Evolutionary conservation across 1,140 invertebrate species (phyloP).

Genomic region (Diachasmimorpha longicaudata): DNA sequence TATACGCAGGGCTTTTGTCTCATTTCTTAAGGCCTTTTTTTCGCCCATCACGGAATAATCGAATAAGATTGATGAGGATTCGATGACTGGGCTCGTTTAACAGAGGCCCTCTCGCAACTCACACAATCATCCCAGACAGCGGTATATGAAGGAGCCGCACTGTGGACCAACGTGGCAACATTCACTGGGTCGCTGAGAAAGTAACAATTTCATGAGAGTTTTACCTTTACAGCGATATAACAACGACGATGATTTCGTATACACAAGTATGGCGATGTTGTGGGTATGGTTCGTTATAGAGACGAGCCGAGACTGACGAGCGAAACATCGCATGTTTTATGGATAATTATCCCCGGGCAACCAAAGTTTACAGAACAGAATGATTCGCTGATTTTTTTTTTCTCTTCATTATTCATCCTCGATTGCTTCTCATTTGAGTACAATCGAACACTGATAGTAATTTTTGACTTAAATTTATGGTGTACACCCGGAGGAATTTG

Average conservation of each 20-base stretch:
- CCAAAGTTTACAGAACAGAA: conserved; percentile 8
- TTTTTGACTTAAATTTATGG: not conserved
- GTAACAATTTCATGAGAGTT: conserved; percentile 7
- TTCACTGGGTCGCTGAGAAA: not conserved
- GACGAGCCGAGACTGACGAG: conserved; percentile 31
- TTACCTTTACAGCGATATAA: not conserved
- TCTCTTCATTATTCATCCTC: not conserved
- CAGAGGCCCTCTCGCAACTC: conserved; percentile 11
- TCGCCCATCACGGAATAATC: conserved; percentile 62
- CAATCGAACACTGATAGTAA: not conserved
- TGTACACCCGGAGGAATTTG: not conserved
- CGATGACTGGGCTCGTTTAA: conserved; percentile 50
- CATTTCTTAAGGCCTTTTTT: conserved; percentile 44
- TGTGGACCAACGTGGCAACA: not conserved
- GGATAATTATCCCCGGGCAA: conserved; percentile 29
- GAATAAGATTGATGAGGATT: conserved; percentile 63
- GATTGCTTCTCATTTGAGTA: not conserved
- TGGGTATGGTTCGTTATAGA: conserved; percentile 13
- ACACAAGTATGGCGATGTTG: not conserved
- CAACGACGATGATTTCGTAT: not conserved
- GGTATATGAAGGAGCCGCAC: not conserved
- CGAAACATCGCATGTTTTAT: conserved; percentile 49
- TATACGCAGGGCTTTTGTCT: conserved; percentile 35
- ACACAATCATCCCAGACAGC: not conserved
- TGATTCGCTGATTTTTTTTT: conserved; percentile 14